Evolutionary conservation across 2,113 vertebrate species (phyloP).

Genomic region (Nansenia antarctica): DNA sequence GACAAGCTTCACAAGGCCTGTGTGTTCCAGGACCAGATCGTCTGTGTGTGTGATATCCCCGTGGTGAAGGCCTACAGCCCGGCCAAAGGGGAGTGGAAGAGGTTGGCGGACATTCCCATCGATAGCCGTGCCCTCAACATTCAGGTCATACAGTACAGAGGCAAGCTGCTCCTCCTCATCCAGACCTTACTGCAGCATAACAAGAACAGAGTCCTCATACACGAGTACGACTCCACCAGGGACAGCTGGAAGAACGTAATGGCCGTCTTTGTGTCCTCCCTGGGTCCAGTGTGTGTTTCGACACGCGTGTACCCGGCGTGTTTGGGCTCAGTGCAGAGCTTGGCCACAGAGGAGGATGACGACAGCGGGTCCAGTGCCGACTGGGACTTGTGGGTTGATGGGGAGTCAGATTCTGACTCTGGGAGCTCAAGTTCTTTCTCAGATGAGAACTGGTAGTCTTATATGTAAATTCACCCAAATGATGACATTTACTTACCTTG

Average conservation of each 20-base stretch:
- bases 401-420: slow-evolving; percentile 78
- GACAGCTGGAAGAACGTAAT: slow-evolving; percentile 83
- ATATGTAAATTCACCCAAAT: too few species aligned
- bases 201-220: slow-evolving; percentile 86
- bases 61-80: slow-evolving; percentile 87
- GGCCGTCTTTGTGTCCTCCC: slow-evolving; percentile 80
- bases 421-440: slow-evolving; percentile 88
- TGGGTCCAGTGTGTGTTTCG: slow-evolving; percentile 83
- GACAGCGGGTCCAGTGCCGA: slow-evolving; percentile 87
- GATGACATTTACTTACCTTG: too few species aligned
- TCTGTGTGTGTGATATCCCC: slow-evolving; percentile 86
- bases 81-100: slow-evolving; percentile 81
- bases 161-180: slow-evolving; percentile 82
- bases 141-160: slow-evolving; percentile 81
- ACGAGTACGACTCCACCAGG: slow-evolving; percentile 79
- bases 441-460: slow-evolving; percentile 79
- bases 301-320: slow-evolving; percentile 83
- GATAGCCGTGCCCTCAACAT: slow-evolving; percentile 84
- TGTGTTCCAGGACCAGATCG: slow-evolving; percentile 85
- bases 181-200: slow-evolving; percentile 83
- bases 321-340: slow-evolving; percentile 82
- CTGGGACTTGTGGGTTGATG: slow-evolving; percentile 85
- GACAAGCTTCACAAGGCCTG: slow-evolving; percentile 88
- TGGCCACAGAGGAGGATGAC: slow-evolving; percentile 85
- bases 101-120: slow-evolving; percentile 82